Conservation (phyloP, 2,113 vertebrate genomes). For the Madoqua kirkii region DNA sequence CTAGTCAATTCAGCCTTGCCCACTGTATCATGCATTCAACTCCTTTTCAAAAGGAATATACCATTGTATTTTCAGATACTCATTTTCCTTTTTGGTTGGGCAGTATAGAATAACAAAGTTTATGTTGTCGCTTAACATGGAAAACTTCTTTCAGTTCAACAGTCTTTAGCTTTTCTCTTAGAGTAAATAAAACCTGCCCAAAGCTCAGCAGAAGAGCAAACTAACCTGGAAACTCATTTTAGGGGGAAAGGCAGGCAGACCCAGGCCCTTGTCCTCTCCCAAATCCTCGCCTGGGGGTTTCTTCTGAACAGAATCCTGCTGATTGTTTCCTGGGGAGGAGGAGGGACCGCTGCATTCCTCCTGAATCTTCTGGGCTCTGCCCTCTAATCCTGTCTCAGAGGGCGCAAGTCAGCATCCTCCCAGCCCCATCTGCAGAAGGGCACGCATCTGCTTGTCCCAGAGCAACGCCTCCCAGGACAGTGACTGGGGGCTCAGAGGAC, state of each 20-base stretch:
- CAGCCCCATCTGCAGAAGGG: neutral
- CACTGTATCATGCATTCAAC: rapidly evolving
- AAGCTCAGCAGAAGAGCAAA: neutral
- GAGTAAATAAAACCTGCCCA: neutral
- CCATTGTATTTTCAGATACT: rapidly evolving
- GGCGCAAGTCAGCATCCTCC: neutral
- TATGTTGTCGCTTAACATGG: neutral
- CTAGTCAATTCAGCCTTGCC: no score
- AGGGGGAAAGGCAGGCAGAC: neutral
- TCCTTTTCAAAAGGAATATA: neutral
- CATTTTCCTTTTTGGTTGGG: no score
- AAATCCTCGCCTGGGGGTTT: slow-evolving; percentile 33
- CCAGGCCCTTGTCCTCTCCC: neutral
- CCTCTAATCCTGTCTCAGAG: slow-evolving; percentile 29
- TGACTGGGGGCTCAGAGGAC: rapidly evolving
- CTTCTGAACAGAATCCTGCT: neutral
- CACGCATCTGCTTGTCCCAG: neutral
- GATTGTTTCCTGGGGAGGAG: slow-evolving; percentile 5
- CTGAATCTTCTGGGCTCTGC: neutral
- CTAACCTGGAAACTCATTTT: neutral
- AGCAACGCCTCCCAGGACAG: neutral
- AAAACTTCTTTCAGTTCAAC: neutral
- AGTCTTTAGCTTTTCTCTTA: neutral
- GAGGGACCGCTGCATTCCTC: slow-evolving; percentile 7
- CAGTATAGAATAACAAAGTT: neutral